phyloP scores from a whole-genome alignment of 2,797 vertebrate species.

The Malurus leucopterus region DNA sequence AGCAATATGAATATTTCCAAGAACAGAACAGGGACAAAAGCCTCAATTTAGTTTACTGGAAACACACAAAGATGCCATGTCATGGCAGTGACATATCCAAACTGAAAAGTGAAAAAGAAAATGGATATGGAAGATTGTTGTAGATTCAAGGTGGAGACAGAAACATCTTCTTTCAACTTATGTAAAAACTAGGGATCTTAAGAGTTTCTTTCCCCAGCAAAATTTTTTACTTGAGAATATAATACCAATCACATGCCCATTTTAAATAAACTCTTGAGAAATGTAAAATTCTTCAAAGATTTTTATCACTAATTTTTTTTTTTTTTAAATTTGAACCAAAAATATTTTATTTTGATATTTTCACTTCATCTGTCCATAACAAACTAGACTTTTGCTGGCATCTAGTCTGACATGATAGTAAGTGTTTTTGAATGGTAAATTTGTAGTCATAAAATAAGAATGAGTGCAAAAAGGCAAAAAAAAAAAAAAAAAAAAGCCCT shows the following conservation, averaged over 20 bases:
- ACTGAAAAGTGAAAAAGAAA: background rate
- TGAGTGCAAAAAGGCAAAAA: background rate
- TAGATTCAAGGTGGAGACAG: background rate
- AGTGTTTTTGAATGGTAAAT: background rate
- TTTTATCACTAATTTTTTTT: background rate
- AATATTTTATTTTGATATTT: background rate
- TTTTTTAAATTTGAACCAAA: background rate
- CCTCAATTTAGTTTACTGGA: background rate
- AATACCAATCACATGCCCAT: background rate
- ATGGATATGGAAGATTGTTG: background rate
- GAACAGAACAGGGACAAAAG: background rate
- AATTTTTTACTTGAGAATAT: background rate
- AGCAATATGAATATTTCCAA: background rate
- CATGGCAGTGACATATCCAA: background rate
- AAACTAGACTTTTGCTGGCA: background rate
- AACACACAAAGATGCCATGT: background rate
- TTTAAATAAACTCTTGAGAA: background rate
- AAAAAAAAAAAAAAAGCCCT: background rate
- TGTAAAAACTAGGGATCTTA: background rate
- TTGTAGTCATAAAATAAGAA: background rate
- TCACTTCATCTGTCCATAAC: background rate
- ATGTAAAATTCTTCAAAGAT: background rate
- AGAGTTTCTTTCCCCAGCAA: background rate
- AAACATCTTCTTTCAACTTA: background rate
- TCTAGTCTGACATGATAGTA: background rate